Percentiles rank a stretch among this genome's conserved stretches.
Evolutionary conservation across 2,113 vertebrate genomes (phyloP).

Genomic region (Choloepus hoffmanni): DNA sequence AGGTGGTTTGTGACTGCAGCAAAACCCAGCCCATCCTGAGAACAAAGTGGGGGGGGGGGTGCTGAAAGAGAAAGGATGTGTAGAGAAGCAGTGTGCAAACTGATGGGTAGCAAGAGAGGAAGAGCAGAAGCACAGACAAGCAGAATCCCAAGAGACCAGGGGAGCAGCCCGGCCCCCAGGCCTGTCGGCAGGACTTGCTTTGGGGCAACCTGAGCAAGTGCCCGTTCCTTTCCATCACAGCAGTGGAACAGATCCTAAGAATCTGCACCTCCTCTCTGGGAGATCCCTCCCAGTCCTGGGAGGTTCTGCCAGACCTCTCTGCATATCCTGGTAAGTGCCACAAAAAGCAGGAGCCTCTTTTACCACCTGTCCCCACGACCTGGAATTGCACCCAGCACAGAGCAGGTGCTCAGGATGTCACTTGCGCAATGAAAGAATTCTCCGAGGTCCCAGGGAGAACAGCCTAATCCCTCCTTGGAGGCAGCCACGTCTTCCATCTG

Average conservation of each 20-base stretch:
- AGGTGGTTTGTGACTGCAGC: not conserved
- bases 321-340: not conserved
- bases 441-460: not conserved
- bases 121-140: not conserved
- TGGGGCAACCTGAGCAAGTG: not conserved
- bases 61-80: no score
- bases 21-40: not conserved
- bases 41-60: not conserved
- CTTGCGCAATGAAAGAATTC: not conserved
- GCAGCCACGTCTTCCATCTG: not conserved
- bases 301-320: not conserved
- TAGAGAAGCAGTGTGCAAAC: not conserved
- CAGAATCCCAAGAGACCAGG: fast-evolving
- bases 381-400: not conserved
- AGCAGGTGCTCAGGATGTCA: not conserved
- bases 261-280: not conserved
- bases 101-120: not conserved
- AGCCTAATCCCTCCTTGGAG: not conserved
- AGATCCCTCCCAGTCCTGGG: not conserved
- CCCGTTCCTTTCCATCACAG: not conserved
- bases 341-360: not conserved
- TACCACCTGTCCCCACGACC: not conserved
- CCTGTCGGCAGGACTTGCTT: not conserved
- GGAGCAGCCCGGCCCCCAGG: not conserved
- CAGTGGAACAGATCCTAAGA: no score